Conservation (phyloP, 2,888 invertebrate species). For the Leptogaster cylindrica region DNA sequence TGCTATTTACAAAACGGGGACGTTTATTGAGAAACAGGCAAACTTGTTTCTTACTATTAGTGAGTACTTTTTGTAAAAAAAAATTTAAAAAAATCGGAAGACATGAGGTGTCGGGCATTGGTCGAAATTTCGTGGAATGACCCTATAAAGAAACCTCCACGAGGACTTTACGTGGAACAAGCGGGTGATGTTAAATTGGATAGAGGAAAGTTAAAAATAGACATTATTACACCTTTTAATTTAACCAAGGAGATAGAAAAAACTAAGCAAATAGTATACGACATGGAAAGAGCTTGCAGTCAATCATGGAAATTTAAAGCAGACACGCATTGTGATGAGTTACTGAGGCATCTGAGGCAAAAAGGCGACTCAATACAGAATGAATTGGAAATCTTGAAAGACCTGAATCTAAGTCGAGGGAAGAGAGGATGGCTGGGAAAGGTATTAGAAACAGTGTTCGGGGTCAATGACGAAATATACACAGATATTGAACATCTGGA, state of each 20-base stretch:
- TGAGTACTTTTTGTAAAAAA: too few relatives aligned
- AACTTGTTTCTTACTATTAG: too few relatives aligned
- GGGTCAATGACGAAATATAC: not conserved
- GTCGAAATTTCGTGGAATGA: too few relatives aligned
- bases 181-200: not conserved
- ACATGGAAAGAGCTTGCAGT: not conserved
- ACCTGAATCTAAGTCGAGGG: not conserved
- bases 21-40: too few relatives aligned
- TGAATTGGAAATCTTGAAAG: not conserved
- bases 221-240: not conserved
- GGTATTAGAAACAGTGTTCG: not conserved
- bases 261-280: not conserved
- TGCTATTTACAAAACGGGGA: too few relatives aligned
- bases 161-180: not conserved
- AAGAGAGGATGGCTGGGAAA: not conserved
- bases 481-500: not conserved
- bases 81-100: too few relatives aligned
- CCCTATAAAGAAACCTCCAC: not conserved
- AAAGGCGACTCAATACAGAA: not conserved
- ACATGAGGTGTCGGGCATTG: too few relatives aligned
- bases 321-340: not conserved
- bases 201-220: not conserved
- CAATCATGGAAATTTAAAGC: not conserved
- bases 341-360: not conserved
- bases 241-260: not conserved